These are phyloP conservation scores for Drosophila kanapiae DNA, from an alignment of 1,140 invertebrate genomes.

Conservation along the genomic window DNA sequence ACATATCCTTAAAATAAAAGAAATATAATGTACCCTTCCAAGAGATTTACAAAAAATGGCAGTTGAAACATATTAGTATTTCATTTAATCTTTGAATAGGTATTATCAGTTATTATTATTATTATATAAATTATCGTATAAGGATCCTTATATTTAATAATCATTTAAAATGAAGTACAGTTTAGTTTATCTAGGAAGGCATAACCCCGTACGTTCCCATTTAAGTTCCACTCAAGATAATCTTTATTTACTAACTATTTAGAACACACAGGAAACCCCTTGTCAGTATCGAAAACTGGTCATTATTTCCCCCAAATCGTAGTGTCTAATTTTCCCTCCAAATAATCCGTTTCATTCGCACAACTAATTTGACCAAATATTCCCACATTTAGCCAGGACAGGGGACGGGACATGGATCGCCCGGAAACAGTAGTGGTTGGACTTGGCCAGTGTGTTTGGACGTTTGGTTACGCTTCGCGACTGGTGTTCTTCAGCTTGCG, in stretches of 20 bases:
- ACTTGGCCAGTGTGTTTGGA: constrained; percentile 2
- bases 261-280: background rate
- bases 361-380: constrained; percentile 27
- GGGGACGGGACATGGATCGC: background rate
- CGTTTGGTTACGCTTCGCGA: constrained; percentile 17
- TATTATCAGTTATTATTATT: too few species aligned
- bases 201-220: too few species aligned
- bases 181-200: background rate
- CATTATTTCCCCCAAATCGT: background rate
- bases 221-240: too few species aligned
- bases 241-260: background rate
- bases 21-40: too few species aligned
- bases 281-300: background rate
- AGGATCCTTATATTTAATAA: too few species aligned
- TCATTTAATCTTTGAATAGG: too few species aligned
- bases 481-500: constrained; percentile 42
- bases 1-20: too few species aligned
- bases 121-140: too few species aligned
- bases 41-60: too few species aligned
- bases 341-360: constrained; percentile 24
- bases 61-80: too few species aligned
- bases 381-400: constrained; percentile 25
- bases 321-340: constrained; percentile 2
- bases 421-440: constrained; percentile 28
- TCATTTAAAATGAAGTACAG: accelerated